Evolutionary conservation across 2,888 invertebrate species (phyloP).

Genomic region (Pollenia griseotomentosa): DNA sequence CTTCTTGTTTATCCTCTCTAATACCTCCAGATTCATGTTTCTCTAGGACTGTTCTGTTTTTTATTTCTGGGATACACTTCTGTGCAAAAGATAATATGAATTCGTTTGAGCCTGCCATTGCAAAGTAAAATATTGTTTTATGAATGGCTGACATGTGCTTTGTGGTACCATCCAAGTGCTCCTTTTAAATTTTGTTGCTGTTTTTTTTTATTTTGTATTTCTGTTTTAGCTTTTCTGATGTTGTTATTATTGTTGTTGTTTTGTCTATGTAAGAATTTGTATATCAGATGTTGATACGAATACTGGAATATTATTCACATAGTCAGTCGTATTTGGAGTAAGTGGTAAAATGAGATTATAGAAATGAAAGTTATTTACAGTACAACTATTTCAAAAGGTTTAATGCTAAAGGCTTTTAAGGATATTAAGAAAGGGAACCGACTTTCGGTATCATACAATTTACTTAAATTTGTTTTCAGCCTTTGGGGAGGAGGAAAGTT

Average conservation of each 20-base stretch:
- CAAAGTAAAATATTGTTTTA: conserved; percentile 64
- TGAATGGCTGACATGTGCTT: conserved; percentile 70
- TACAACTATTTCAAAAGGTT: conserved; percentile 50
- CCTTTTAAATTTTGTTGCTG: conserved; percentile 39
- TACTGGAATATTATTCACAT: conserved; percentile 11
- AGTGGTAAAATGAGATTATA: conserved; percentile 66
- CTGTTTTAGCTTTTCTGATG: conserved; percentile 24
- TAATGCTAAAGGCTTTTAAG: conserved; percentile 55
- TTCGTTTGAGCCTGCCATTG: conserved; percentile 66
- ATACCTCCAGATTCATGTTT: not conserved
- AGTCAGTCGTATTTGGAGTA: conserved; percentile 7
- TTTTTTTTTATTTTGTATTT: conserved; percentile 27
- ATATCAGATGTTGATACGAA: not conserved
- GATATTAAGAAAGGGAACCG: conserved; percentile 34
- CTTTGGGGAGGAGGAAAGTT: not conserved
- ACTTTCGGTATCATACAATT: not conserved
- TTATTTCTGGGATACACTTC: conserved; percentile 51
- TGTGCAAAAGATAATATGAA: conserved; percentile 58
- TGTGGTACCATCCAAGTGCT: conserved; percentile 65
- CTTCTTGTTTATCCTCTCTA: conserved; percentile 25
- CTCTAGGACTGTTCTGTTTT: conserved; percentile 42
- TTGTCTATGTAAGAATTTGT: conserved; percentile 25
- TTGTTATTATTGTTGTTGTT: conserved; percentile 22
- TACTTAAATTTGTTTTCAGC: not conserved
- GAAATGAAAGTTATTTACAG: conserved; percentile 52